Evolutionary conservation across 2,888 invertebrate species (phyloP).

Genomic region (Keiferia lycopersicella): DNA sequence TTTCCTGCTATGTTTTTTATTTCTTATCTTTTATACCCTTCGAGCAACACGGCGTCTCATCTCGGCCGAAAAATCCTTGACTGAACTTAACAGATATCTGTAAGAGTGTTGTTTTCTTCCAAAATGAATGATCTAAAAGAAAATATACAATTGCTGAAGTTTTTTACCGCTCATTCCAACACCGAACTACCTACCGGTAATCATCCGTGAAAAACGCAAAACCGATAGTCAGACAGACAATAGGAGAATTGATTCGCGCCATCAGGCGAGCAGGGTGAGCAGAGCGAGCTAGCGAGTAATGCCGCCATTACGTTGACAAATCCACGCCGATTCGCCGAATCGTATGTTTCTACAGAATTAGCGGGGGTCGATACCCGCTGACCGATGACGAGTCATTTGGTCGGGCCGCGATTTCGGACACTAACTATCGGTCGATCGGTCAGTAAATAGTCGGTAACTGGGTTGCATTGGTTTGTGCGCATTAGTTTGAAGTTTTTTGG

Average conservation of each 20-base stretch:
- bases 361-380: slow-evolving; percentile 17
- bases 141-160: neutral
- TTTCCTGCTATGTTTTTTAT: no score
- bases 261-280: slow-evolving; percentile 4
- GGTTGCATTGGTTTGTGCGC: neutral
- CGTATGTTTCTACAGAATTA: slow-evolving; percentile 31
- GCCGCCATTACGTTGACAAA: slow-evolving; percentile 31
- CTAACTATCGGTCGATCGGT: slow-evolving; percentile 1
- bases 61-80: no score
- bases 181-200: neutral
- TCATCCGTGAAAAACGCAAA: slow-evolving; percentile 16
- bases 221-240: slow-evolving; percentile 19
- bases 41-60: no score
- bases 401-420: slow-evolving; percentile 12
- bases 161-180: neutral
- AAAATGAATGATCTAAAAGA: no score
- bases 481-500: neutral
- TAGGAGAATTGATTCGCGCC: slow-evolving; percentile 23
- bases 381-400: slow-evolving; percentile 13
- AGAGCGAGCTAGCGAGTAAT: slow-evolving; percentile 24
- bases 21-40: no score
- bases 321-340: slow-evolving; percentile 21
- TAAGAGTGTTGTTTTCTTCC: no score
- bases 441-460: neutral
- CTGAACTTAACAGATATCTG: no score